phyloP scores from a whole-genome alignment of 2,888 invertebrate genomes.

The Zelleria hepariella region DNA sequence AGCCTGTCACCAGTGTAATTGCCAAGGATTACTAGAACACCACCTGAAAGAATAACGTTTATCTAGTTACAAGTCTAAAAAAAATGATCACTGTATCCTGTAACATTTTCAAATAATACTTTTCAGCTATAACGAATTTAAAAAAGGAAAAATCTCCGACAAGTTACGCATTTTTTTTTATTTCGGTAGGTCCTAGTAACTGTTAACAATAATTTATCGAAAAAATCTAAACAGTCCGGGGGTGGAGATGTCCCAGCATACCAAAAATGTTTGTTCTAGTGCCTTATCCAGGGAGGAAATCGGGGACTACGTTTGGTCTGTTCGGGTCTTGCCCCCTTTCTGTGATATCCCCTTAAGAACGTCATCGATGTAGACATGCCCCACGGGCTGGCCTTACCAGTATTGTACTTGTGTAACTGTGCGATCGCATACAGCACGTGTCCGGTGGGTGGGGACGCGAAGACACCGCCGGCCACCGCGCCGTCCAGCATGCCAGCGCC shows the following conservation, averaged over 20 bases:
- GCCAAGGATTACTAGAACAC: conserved; percentile 79
- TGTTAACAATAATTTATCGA: too few species aligned
- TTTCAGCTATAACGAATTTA: too few species aligned
- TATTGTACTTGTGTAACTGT: conserved; percentile 67
- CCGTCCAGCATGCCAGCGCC: conserved; percentile 86
- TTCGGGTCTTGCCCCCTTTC: too few species aligned
- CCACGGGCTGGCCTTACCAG: conserved; percentile 51
- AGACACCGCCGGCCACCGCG: conserved; percentile 81
- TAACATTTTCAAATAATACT: too few species aligned
- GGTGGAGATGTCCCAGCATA: too few species aligned
- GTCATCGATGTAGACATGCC: too few species aligned
- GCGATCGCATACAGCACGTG: conserved; percentile 76
- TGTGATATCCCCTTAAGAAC: too few species aligned
- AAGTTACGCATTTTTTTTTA: not conserved
- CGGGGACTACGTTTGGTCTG: too few species aligned
- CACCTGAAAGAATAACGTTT: conserved; percentile 46
- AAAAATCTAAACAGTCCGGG: too few species aligned
- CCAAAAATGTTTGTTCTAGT: too few species aligned
- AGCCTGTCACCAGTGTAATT: conserved; percentile 86
- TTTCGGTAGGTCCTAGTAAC: too few species aligned
- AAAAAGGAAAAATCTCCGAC: not conserved
- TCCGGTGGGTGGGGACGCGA: conserved; percentile 82
- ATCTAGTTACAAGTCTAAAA: not conserved
- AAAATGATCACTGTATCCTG: not conserved
- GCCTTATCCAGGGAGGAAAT: too few species aligned